These are phyloP conservation scores for Druceiella hillmani DNA, from an alignment of 2,888 invertebrate genomes.

Conservation along the genomic window DNA sequence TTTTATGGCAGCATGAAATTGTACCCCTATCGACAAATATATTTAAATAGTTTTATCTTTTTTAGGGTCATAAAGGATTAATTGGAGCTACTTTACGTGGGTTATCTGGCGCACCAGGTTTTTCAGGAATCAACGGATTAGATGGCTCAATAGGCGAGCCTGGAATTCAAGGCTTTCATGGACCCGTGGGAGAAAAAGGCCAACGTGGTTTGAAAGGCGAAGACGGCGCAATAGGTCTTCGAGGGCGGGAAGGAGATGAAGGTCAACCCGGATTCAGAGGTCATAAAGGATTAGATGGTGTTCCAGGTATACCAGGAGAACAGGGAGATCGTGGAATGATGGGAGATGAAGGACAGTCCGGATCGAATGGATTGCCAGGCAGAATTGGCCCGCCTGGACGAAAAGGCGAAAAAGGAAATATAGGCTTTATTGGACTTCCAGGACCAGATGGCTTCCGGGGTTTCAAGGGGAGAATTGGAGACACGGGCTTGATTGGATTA, in stretches of 20 bases:
- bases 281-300: slow-evolving; percentile 35
- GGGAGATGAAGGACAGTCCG: slow-evolving; percentile 42
- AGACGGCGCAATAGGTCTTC: slow-evolving; percentile 37
- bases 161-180: slow-evolving; percentile 40
- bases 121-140: slow-evolving; percentile 11
- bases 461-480: slow-evolving; percentile 53
- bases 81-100: slow-evolving; percentile 30
- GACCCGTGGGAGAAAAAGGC: slow-evolving; percentile 40
- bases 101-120: slow-evolving; percentile 23
- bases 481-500: slow-evolving; percentile 55
- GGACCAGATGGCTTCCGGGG: slow-evolving; percentile 55
- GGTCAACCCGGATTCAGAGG: slow-evolving; percentile 43
- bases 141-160: slow-evolving; percentile 28
- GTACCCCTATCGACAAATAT: too few species aligned
- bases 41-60: too few species aligned
- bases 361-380: slow-evolving; percentile 46
- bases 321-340: slow-evolving; percentile 42
- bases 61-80: slow-evolving; percentile 35
- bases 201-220: slow-evolving; percentile 54
- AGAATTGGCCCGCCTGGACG: slow-evolving; percentile 53
- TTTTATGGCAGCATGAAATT: too few species aligned
- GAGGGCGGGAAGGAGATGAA: slow-evolving; percentile 36
- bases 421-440: slow-evolving; percentile 40
- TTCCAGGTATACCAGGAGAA: slow-evolving; percentile 32
- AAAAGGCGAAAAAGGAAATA: slow-evolving; percentile 51